phyloP scores from a whole-genome alignment of 2,888 invertebrate species.

The Caenorhabditis zanzibari region DNA sequence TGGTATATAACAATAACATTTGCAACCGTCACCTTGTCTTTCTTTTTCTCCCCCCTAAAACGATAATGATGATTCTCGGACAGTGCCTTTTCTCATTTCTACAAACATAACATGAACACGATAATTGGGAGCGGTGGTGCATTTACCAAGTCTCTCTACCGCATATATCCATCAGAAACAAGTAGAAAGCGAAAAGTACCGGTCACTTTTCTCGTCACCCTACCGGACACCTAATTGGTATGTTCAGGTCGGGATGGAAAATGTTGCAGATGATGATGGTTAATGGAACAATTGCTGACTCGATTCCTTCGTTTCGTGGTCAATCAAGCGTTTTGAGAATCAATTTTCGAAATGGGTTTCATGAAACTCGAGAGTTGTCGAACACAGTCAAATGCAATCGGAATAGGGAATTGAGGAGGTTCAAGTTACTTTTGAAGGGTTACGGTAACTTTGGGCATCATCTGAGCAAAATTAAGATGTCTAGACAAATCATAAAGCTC shows the following conservation, averaged over 20 bases:
- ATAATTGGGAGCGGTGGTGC: slow-evolving; percentile 56
- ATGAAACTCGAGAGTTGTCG: slow-evolving; percentile 1
- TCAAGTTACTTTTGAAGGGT: no score
- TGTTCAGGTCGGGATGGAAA: slow-evolving; percentile 41
- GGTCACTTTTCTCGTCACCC: slow-evolving; percentile 61
- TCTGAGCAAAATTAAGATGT: no score
- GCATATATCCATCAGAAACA: slow-evolving; percentile 30
- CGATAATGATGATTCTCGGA: slow-evolving; percentile 56
- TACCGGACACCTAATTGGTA: slow-evolving; percentile 52
- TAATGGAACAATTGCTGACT: slow-evolving; percentile 38
- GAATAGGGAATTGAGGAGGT: neutral
- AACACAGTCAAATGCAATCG: neutral
- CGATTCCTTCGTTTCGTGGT: slow-evolving; percentile 7
- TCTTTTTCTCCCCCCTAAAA: neutral
- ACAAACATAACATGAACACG: slow-evolving; percentile 42
- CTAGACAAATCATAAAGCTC: no score
- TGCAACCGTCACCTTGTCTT: slow-evolving; percentile 17
- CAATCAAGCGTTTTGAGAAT: slow-evolving; percentile 23
- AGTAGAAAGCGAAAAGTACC: slow-evolving; percentile 29
- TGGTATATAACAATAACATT: slow-evolving; percentile 35
- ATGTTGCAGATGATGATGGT: slow-evolving; percentile 46
- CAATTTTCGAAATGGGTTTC: slow-evolving; percentile 21
- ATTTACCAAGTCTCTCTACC: slow-evolving; percentile 36
- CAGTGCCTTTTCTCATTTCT: slow-evolving; percentile 1
- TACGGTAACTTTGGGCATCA: no score